Evolutionary conservation across 2,113 vertebrate species (phyloP), one percentile per base, ranked within the genome.

Genomic region (Coturnix japonica): DNA sequence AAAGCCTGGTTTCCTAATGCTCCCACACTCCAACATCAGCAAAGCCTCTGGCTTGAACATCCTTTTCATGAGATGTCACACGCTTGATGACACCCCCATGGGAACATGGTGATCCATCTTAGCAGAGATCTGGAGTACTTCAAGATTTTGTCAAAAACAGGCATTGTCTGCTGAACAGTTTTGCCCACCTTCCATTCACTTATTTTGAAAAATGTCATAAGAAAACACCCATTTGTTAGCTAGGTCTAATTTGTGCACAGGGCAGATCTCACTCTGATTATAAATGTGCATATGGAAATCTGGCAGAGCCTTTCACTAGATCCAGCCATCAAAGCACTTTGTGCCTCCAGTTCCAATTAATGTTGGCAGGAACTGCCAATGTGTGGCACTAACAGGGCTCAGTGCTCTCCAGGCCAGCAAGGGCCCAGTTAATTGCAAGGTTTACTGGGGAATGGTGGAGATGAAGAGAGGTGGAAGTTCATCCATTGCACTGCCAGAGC

Each of bases 341-440:
- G 12, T 7, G 3, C 6, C 21, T 64, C 31, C 7, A 5, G 0
- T 66, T 89, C 44, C 83, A 81, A 6, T 49, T 22, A 67, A 66
- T 0, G 0, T 22, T 57, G 23, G 30, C 3, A 2, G 6, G 7
- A 93, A 46, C 39, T 23, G 47, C 21, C 30, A 78, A 30, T 33
- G 14, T 1, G 1, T 9, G 5, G 25, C 57, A 44, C 39, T n/a
- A 60, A 31, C 19, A 37, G 44, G 41, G 41, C 39, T 54, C 12
- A 9, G 72, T 17, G 59, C 21, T 22, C 44, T 63, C 63, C 13
- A 51, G 39, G 35, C 33, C 2, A 7, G 14, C 41, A 61, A 77
- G 72, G 22, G 22, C 60, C 46, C n/a, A 43, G 25, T 16, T 69
- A 64, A 61, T 16, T 61, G n/a, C 30, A 54, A 1, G 1, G 49